Evolutionary conservation across 1,140 invertebrate genomes (phyloP), one percentile per base, ranked within the genome.

Genomic region (Lasioglossum albipes): DNA sequence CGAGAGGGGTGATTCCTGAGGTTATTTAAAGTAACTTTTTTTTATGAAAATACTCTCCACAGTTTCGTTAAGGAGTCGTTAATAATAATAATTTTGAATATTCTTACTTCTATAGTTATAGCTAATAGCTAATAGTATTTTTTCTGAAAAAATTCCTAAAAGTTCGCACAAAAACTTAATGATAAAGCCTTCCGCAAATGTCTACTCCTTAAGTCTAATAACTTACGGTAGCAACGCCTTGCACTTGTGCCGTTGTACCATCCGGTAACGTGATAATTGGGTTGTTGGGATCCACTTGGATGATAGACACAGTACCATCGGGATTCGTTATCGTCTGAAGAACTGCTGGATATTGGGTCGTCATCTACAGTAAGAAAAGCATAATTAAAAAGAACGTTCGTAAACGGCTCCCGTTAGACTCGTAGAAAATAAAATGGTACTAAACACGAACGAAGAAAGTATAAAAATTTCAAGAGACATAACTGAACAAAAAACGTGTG

Each of bases 281-380:
- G 93, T 97, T 98, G 88, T 96, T 97, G 59, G 98, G 97, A 94
- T 99, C 98, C 75, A 99, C 97, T 93, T 99, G 98, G 83, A 99
- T 98, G 72, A 99, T 96, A 42, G 98, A 99, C 66, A 99, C 97
- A 7, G 97, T 97, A 81, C 98, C 98, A 94, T 99, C 98, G 7
- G 98, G 97, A 94, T 99, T 99, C 84, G 97, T 98, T 91, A 99
- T 98, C 5, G 98, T 98, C 91, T 99, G 98, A 42, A 99, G 95
- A 88, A 99, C 97, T n/a, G 97, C 96, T 67, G 97, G 95, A 94
- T 97, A 98, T 93, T 97, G 96, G 16, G 95, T 94, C 85, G 95
- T 95, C 93, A 95, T 94, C 95, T 95, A 84, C 22, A 87, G 89
- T 76, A 83, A 83, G 72, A 74, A 64, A 64, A 69, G 79, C 6